Percentiles rank a stretch among this genome's conserved stretches.
These are phyloP conservation scores for Thymelicus sylvestris DNA, from an alignment of 2,888 invertebrate species.

Conservation along the genomic window DNA sequence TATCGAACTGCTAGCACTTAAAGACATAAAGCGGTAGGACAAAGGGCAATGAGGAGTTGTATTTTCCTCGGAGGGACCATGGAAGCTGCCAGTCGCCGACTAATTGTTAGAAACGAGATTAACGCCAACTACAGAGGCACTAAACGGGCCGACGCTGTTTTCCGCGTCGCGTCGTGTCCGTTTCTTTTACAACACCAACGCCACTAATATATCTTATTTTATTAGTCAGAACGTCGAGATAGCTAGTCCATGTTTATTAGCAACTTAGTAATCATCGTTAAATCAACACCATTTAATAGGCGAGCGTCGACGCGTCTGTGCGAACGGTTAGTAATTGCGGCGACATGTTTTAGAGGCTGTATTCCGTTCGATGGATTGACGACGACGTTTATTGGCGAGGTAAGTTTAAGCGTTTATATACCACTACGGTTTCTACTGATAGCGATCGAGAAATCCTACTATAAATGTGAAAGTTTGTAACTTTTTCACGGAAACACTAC, in stretches of 20 bases:
- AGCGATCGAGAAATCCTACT: no score
- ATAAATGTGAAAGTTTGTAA: no score
- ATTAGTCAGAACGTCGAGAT: slow-evolving; percentile 67
- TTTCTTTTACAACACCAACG: slow-evolving; percentile 64
- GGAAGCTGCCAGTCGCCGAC: slow-evolving; percentile 65
- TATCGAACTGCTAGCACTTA: slow-evolving; percentile 45
- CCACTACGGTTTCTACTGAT: no score
- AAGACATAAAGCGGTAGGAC: slow-evolving; percentile 56
- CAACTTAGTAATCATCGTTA: slow-evolving; percentile 69
- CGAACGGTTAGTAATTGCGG: slow-evolving; percentile 40
- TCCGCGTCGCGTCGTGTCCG: slow-evolving; percentile 55
- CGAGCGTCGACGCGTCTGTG: slow-evolving; percentile 46
- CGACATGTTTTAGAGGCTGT: slow-evolving; percentile 40
- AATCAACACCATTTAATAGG: slow-evolving; percentile 56
- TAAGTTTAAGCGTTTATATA: no score
- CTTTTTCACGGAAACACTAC: no score
- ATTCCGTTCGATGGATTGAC: slow-evolving; percentile 48
- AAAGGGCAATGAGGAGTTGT: slow-evolving; percentile 58
- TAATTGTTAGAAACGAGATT: slow-evolving; percentile 82
- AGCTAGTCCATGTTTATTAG: slow-evolving; percentile 65
- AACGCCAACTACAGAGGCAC: slow-evolving; percentile 70
- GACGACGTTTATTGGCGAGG: slow-evolving; percentile 3
- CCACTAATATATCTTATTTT: slow-evolving; percentile 75
- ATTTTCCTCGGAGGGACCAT: slow-evolving; percentile 65
- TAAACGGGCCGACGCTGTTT: slow-evolving; percentile 71